Conservation (phyloP, 2,888 invertebrate genomes). For the Charanyca ferruginea region DNA sequence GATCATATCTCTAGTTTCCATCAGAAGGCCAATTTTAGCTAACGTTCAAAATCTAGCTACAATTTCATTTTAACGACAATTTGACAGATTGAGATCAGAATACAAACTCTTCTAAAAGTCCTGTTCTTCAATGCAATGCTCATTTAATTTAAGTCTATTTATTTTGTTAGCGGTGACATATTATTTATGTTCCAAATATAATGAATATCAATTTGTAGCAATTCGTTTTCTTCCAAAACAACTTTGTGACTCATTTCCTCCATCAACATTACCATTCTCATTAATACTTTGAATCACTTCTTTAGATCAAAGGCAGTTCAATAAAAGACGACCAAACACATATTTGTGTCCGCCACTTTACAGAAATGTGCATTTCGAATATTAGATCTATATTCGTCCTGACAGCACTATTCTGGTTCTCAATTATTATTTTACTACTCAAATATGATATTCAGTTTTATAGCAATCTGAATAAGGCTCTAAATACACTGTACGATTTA, state of each 20-base stretch:
- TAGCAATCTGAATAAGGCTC: not conserved
- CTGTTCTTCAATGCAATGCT: not conserved
- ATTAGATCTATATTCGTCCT: conserved; percentile 40
- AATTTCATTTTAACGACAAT: too few relatives aligned
- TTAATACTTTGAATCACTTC: conserved; percentile 35
- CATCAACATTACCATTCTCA: conserved; percentile 23
- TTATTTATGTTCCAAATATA: conserved; percentile 20
- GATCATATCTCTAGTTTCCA: not conserved
- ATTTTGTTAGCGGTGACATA: conserved; percentile 17
- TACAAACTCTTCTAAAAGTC: too few relatives aligned
- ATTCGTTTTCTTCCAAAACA: conserved; percentile 24
- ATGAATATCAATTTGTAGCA: conserved; percentile 19
- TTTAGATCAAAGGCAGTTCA: conserved; percentile 45
- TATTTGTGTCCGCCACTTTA: conserved; percentile 42
- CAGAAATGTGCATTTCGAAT: conserved; percentile 46
- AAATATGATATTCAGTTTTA: not conserved
- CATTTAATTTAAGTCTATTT: conserved; percentile 1
- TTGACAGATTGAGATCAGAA: too few relatives aligned
- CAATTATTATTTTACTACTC: not conserved
- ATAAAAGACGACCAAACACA: conserved; percentile 36
- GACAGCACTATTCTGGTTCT: conserved; percentile 33
- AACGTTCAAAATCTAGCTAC: too few relatives aligned
- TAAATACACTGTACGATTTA: not conserved
- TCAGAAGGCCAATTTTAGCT: too few relatives aligned
- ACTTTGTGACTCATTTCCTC: conserved; percentile 49